phyloP scores from a whole-genome alignment of 2,888 invertebrate species.

The Corbicula japonica region DNA sequence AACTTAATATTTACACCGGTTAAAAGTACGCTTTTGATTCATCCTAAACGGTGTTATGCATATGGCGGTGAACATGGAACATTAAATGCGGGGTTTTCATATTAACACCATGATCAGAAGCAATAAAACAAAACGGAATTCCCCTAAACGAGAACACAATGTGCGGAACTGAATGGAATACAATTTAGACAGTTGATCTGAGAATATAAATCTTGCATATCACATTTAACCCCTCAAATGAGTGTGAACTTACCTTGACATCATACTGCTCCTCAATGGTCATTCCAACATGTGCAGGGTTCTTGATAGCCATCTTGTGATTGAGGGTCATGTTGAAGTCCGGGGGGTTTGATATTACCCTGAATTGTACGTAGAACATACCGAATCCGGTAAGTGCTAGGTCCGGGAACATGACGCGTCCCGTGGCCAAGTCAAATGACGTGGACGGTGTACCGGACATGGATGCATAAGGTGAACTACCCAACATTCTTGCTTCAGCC shows the following conservation, averaged over 20 bases:
- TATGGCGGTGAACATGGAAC: too few relatives aligned
- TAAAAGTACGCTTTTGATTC: too few relatives aligned
- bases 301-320: slow-evolving; percentile 50
- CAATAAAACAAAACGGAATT: too few relatives aligned
- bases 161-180: too few relatives aligned
- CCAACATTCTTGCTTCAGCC: slow-evolving; percentile 50
- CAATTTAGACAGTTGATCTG: too few relatives aligned
- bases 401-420: slow-evolving; percentile 66
- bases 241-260: slow-evolving; percentile 46
- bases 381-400: slow-evolving; percentile 69
- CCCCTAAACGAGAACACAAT: too few relatives aligned
- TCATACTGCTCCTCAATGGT: slow-evolving; percentile 56
- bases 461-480: slow-evolving; percentile 49
- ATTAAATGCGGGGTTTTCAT: too few relatives aligned
- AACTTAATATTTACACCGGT: too few relatives aligned
- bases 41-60: too few relatives aligned
- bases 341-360: slow-evolving; percentile 64
- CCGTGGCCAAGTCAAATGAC: slow-evolving; percentile 66
- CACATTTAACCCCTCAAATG: too few relatives aligned
- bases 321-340: slow-evolving; percentile 51
- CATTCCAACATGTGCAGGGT: slow-evolving; percentile 55
- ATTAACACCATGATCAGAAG: too few relatives aligned
- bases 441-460: slow-evolving; percentile 46
- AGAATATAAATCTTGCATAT: too few relatives aligned
- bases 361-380: slow-evolving; percentile 65